Conservation (phyloP, 2,797 vertebrate species). For the Pseudochirops cupreus region DNA sequence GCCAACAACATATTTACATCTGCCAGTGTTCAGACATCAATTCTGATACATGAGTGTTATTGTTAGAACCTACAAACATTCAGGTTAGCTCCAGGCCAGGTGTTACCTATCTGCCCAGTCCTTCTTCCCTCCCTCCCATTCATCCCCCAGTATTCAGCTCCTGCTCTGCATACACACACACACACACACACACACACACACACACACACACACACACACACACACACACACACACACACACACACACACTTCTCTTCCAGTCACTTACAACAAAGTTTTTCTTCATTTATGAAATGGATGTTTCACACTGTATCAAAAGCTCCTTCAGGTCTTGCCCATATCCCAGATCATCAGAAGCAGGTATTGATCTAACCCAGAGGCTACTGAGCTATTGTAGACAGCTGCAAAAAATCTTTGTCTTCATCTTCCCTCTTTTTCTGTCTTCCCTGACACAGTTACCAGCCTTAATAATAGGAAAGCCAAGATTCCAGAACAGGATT, state of each 20-base stretch:
- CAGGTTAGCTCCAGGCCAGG: not conserved
- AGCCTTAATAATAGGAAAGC: not conserved
- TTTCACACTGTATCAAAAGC: not conserved
- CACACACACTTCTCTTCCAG: not conserved
- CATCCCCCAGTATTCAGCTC: not conserved
- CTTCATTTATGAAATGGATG: not conserved
- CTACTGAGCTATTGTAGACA: not conserved
- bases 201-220: not conserved
- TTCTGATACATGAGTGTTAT: not conserved
- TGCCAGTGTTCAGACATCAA: not conserved
- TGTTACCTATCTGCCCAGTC: not conserved
- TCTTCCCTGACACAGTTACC: not conserved
- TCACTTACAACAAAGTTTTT: not conserved
- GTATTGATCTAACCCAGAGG: not conserved
- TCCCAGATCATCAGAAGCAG: not conserved
- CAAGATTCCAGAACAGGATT: not conserved
- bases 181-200: not conserved
- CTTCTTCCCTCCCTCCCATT: not conserved
- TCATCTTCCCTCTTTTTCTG: not conserved
- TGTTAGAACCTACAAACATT: not conserved
- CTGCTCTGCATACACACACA: not conserved
- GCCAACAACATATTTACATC: not conserved
- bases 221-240: not conserved
- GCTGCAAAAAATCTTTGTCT: not conserved
- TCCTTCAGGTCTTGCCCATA: not conserved